Evolutionary conservation across 2,113 vertebrate genomes (phyloP).

Genomic region (Pachycephala philippinensis): DNA sequence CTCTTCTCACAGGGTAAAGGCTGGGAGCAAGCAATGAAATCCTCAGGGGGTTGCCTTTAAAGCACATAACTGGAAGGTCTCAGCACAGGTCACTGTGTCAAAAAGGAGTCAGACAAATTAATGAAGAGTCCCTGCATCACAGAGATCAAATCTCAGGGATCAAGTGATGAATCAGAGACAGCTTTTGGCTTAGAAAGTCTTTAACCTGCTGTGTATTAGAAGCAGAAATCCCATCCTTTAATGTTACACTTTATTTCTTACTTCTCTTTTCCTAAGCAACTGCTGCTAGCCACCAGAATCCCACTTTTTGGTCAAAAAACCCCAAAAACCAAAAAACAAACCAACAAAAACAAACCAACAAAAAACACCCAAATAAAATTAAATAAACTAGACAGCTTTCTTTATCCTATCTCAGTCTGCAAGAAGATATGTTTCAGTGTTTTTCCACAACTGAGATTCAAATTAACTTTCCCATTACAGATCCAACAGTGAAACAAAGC

Average conservation of each 20-base stretch:
- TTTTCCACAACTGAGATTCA: not conserved
- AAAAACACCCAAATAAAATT: not conserved
- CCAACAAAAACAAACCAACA: not conserved
- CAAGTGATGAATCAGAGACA: not conserved
- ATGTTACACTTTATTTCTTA: not conserved
- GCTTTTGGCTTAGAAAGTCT: not conserved
- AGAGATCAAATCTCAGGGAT: not conserved
- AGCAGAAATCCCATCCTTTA: not conserved
- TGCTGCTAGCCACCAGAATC: not conserved
- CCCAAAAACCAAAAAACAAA: too few species aligned
- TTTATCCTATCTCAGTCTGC: not conserved
- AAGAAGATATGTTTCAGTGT: not conserved
- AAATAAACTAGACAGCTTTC: not conserved
- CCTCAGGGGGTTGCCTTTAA: not conserved
- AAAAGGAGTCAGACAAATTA: not conserved
- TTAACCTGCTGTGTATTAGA: not conserved
- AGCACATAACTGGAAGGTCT: not conserved
- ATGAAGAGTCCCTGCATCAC: not conserved
- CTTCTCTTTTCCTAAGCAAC: not conserved
- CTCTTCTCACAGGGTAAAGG: not conserved
- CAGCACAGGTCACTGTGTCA: not conserved
- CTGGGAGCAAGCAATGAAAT: not conserved
- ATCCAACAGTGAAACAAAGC: not conserved
- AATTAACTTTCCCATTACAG: not conserved
- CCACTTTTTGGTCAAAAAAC: not conserved